phyloP scores from a whole-genome alignment of 1,140 invertebrate genomes.

The Globodera rostochiensis region DNA sequence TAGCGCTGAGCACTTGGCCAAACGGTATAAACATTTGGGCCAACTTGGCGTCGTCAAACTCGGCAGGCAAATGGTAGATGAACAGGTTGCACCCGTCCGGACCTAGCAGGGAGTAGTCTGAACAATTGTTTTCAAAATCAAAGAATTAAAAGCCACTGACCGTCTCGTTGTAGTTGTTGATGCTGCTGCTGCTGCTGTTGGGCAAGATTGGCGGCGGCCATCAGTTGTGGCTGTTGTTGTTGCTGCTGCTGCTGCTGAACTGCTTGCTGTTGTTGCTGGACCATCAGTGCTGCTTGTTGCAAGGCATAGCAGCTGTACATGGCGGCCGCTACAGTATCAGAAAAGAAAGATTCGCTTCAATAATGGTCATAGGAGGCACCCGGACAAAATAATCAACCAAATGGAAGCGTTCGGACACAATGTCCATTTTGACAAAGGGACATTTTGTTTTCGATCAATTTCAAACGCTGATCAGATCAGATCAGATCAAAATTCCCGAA shows the following conservation, averaged over 20 bases:
- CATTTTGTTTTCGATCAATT: not conserved
- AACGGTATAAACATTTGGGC: slow-evolving; percentile 99
- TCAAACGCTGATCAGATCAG: too few species aligned
- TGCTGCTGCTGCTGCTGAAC: slow-evolving; percentile 76
- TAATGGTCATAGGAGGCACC: too few species aligned
- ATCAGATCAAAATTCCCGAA: not conserved
- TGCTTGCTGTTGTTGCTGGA: slow-evolving; percentile 87
- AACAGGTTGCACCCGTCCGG: slow-evolving; percentile 99
- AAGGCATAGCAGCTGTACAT: slow-evolving; percentile 87
- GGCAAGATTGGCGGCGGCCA: slow-evolving; percentile 70
- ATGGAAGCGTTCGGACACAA: not conserved
- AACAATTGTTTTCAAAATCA: slow-evolving; percentile 18
- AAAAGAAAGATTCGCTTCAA: not conserved
- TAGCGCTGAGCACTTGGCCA: slow-evolving; percentile 97
- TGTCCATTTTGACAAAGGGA: slow-evolving; percentile 16
- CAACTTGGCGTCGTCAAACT: slow-evolving; percentile 95
- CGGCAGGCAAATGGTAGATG: slow-evolving; percentile 99
- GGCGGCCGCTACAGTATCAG: slow-evolving; percentile 75
- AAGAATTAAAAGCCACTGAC: not conserved
- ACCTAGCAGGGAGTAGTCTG: slow-evolving; percentile 40
- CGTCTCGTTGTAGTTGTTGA: slow-evolving; percentile 21
- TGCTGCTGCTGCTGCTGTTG: slow-evolving; percentile 77
- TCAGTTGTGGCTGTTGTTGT: slow-evolving; percentile 87
- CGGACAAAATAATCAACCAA: too few species aligned
- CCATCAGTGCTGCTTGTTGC: slow-evolving; percentile 80